Conservation (phyloP, 2,113 vertebrate species). For the Mastomys natalensis region DNA sequence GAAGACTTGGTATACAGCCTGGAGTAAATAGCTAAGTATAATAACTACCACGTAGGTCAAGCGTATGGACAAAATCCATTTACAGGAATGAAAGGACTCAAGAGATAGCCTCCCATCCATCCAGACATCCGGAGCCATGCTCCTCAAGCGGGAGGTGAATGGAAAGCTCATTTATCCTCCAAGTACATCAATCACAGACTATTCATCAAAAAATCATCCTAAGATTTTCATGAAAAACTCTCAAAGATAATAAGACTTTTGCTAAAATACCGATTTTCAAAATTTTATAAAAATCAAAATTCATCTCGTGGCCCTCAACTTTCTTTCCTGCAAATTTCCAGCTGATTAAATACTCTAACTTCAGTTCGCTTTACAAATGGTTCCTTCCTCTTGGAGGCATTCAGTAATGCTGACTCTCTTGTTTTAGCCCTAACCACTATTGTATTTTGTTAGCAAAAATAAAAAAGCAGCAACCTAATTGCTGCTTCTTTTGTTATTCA, state of each 20-base stretch:
- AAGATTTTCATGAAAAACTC: background rate
- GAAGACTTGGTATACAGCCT: background rate
- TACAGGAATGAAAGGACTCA: background rate
- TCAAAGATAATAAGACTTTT: background rate
- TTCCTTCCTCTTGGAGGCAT: background rate
- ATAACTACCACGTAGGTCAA: background rate
- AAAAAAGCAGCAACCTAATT: background rate
- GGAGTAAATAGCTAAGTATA: conserved; percentile 26
- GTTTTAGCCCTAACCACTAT: background rate
- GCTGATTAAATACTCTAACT: background rate
- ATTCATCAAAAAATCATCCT: no score
- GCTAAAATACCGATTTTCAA: conserved; percentile 36
- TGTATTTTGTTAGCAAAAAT: conserved; percentile 16
- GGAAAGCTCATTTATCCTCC: background rate
- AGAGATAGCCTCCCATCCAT: background rate
- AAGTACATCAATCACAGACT: background rate
- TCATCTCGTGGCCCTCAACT: background rate
- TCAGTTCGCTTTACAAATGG: background rate
- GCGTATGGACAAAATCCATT: background rate
- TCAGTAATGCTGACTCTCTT: background rate
- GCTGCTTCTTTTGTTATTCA: conserved; percentile 3
- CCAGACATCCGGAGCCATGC: background rate
- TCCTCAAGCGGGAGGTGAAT: background rate
- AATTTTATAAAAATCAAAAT: conserved; percentile 51
- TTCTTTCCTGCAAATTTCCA: background rate